Evolutionary conservation across 23 tunicate species (phyloP).

Genomic region (Ciona savignyi): DNA sequence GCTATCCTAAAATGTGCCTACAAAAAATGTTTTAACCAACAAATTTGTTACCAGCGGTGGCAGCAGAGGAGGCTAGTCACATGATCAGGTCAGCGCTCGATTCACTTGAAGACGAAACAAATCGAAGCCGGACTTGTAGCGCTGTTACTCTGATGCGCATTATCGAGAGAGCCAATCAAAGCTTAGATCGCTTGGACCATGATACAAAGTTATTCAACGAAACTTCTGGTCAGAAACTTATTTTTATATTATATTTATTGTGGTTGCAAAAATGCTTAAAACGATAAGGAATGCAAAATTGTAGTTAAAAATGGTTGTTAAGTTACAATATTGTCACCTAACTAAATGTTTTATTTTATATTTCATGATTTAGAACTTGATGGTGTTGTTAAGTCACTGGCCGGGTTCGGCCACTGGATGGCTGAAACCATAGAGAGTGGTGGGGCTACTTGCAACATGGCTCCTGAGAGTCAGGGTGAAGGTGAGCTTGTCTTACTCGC

Average conservation of each 20-base stretch:
- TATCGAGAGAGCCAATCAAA: conserved; percentile 3
- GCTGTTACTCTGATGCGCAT: conserved; percentile 45
- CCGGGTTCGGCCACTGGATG: conserved; percentile 82
- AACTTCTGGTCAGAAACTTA: too few species aligned
- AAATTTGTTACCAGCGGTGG: conserved; percentile 29
- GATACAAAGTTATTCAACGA: conserved; percentile 7
- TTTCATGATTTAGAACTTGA: conserved; percentile 51
- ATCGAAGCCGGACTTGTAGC: conserved; percentile 46
- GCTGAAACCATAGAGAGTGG: conserved; percentile 76
- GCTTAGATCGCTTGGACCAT: conserved; percentile 13
- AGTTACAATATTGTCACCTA: too few species aligned
- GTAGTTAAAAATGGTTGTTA: too few species aligned
- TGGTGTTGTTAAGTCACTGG: conserved; percentile 39
- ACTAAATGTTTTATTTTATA: too few species aligned
- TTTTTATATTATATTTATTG: too few species aligned
- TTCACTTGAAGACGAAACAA: conserved; percentile 35
- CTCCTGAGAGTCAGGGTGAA: conserved; percentile 49
- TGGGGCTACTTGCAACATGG: conserved; percentile 83
- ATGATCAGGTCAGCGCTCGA: conserved; percentile 15
- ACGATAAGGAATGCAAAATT: too few species aligned
- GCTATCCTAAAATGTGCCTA: too few species aligned
- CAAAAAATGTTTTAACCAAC: too few species aligned
- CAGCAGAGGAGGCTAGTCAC: conserved; percentile 42
- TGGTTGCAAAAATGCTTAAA: too few species aligned
- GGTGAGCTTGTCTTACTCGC: too few species aligned